These are phyloP conservation scores for Oreohelix idahoensis DNA, from an alignment of 1,140 invertebrate genomes.

Conservation along the genomic window DNA sequence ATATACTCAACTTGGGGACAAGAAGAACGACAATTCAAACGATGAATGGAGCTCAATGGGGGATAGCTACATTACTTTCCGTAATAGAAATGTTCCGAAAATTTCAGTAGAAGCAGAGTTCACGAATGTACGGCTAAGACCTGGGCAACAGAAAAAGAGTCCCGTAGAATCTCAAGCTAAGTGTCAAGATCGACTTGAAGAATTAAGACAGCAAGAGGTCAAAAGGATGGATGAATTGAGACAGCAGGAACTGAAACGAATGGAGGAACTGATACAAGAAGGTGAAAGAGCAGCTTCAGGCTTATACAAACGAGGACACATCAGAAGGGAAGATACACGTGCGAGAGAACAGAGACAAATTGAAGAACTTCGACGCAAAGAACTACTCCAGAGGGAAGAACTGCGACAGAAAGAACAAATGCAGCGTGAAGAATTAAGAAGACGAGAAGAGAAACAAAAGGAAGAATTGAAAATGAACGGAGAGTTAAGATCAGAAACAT, in stretches of 20 bases:
- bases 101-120: background rate
- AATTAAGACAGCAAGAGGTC: background rate
- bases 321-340: background rate
- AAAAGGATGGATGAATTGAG: background rate
- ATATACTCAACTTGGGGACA: background rate
- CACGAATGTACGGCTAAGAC: background rate
- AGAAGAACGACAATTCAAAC: background rate
- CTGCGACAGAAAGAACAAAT: constrained; percentile 13
- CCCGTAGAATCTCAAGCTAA: background rate
- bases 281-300: background rate
- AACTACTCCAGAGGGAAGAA: constrained; percentile 1
- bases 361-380: background rate
- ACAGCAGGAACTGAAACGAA: constrained; percentile 4
- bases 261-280: background rate
- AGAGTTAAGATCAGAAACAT: background rate
- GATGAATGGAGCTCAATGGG: too few relatives aligned
- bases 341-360: constrained; percentile 6
- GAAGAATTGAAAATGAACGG: background rate
- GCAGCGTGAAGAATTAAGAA: background rate
- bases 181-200: background rate
- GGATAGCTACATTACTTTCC: background rate
- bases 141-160: background rate
- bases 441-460: constrained; percentile 6
- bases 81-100: background rate
- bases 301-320: background rate